Evolutionary conservation across 1,140 invertebrate species (phyloP).

Genomic region (Stratiolaelaps scimitus): DNA sequence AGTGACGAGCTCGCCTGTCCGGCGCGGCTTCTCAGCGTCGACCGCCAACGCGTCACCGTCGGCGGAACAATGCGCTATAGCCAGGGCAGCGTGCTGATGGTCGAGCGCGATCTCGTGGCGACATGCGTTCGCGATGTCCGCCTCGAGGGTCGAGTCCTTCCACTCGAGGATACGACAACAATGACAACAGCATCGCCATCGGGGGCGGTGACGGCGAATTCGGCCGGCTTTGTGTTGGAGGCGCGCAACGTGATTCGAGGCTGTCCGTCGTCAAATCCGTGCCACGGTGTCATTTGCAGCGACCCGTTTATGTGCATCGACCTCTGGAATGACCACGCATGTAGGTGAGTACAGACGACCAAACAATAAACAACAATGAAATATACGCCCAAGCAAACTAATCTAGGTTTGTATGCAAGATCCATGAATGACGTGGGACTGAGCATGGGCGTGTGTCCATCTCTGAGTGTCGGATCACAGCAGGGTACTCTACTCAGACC

Average conservation of each 20-base stretch:
- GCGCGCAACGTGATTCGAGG: conserved; percentile 37
- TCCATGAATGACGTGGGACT: too few species aligned
- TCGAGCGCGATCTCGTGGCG: not conserved
- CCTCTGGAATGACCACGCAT: conserved; percentile 37
- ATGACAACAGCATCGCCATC: not conserved
- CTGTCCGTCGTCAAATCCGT: conserved; percentile 39
- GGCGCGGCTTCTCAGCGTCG: not conserved
- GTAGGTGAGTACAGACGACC: not conserved
- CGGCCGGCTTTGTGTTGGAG: conserved; percentile 33
- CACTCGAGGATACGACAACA: conserved; percentile 36
- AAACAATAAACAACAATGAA: too few species aligned
- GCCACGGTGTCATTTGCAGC: conserved; percentile 36
- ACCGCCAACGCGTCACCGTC: conserved; percentile 5
- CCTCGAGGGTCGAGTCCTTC: conserved; percentile 40
- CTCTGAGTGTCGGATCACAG: too few species aligned
- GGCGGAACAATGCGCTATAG: conserved; percentile 7
- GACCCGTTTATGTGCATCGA: conserved; percentile 38
- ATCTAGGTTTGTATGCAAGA: too few species aligned
- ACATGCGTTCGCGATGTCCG: conserved; percentile 42
- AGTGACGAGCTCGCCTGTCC: not conserved
- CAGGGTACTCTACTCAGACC: too few species aligned
- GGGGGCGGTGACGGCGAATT: conserved; percentile 36
- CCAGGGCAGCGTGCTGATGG: conserved; percentile 19
- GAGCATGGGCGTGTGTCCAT: too few species aligned
- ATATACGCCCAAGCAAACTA: too few species aligned